These are phyloP conservation scores for Holothuria leucospilota DNA, from an alignment of 53 echinoderm and acorn worm species.

Conservation along the genomic window DNA sequence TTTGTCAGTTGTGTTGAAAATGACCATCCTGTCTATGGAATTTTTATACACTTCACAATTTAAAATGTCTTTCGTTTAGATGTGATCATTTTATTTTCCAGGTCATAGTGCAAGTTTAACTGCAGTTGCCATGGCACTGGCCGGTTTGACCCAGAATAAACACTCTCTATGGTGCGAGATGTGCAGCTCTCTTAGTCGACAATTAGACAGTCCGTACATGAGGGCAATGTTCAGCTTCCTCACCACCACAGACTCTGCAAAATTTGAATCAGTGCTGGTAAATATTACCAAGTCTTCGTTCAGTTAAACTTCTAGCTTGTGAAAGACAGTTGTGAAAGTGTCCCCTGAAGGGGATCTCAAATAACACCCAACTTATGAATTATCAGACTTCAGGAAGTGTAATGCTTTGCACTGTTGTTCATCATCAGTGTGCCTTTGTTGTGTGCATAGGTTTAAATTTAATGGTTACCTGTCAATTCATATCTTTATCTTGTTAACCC, in stretches of 20 bases:
- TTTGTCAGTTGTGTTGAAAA: too few species aligned
- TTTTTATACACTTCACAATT: too few species aligned
- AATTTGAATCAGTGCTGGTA: constrained; percentile 84
- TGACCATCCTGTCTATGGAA: too few species aligned
- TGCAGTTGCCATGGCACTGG: constrained; percentile 93
- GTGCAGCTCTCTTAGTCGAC: constrained; percentile 78
- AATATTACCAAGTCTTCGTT: not conserved
- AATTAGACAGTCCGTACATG: constrained; percentile 81
- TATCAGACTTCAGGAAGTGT: too few species aligned
- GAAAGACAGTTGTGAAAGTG: not conserved
- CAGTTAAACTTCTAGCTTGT: not conserved
- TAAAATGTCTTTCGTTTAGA: too few species aligned
- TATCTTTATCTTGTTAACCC: too few species aligned
- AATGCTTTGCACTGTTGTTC: too few species aligned
- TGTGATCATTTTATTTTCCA: not conserved
- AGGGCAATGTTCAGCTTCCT: constrained; percentile 95
- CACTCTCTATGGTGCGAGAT: constrained; percentile 93
- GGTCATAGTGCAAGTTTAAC: constrained; percentile 61
- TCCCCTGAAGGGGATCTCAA: too few species aligned
- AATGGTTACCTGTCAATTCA: too few species aligned
- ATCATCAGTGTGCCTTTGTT: too few species aligned
- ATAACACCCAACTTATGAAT: too few species aligned
- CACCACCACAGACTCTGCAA: constrained; percentile 68
- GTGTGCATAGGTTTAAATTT: too few species aligned
- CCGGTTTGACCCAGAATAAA: constrained; percentile 81